Percentiles rank a stretch among this genome's conserved stretches.
Conservation (phyloP, 2,797 vertebrate genomes). For the Scolopax rusticola region DNA sequence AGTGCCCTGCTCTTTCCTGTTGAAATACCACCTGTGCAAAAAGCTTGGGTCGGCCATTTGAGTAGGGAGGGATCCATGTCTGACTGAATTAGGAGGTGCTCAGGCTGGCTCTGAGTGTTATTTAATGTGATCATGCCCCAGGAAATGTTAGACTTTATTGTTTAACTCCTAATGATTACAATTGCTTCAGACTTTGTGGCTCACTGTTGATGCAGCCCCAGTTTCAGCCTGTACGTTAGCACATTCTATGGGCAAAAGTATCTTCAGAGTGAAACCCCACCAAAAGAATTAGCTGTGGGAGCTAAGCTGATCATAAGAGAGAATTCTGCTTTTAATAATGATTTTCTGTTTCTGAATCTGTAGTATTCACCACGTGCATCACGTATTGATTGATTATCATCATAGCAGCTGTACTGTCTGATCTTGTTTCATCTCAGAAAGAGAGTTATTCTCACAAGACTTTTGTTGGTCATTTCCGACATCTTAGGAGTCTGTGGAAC, state of each 20-base stretch:
- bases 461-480: background rate
- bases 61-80: background rate
- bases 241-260: background rate
- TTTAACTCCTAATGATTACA: background rate
- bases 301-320: background rate
- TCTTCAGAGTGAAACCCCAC: background rate
- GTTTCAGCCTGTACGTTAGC: background rate
- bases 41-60: background rate
- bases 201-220: background rate
- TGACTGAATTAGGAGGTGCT: constrained; percentile 37
- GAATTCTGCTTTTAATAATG: background rate
- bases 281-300: background rate
- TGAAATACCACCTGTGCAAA: constrained; percentile 36
- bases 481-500: background rate
- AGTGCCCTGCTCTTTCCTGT: background rate
- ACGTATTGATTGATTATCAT: background rate
- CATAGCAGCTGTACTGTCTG: background rate
- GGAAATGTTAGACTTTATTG: background rate
- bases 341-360: background rate
- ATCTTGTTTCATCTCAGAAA: background rate
- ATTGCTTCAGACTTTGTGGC: background rate
- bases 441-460: background rate
- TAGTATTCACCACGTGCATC: fast-evolving
- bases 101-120: constrained; percentile 12
- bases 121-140: constrained; percentile 27